These are phyloP conservation scores for Gnathonemus echidnorhynchus DNA, from an alignment of 2,113 vertebrate species.

Conservation along the genomic window DNA sequence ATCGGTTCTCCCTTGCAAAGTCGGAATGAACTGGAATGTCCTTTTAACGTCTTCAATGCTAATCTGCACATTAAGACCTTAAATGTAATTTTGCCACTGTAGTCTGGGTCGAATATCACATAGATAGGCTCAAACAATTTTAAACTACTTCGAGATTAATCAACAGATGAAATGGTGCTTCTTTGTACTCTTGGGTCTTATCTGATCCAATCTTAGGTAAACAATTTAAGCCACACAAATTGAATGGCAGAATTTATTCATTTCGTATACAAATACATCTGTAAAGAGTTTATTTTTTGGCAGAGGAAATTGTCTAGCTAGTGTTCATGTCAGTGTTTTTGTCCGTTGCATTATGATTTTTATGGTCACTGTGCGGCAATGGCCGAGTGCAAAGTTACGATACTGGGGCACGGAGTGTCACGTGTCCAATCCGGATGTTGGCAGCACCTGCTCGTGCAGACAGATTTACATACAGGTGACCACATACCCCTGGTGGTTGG, in stretches of 20 bases:
- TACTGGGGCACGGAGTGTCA: not conserved
- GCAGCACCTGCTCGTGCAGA: conserved; percentile 5
- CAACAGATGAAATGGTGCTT: conserved; percentile 42
- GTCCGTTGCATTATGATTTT: conserved; percentile 24
- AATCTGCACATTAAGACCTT: conserved; percentile 6
- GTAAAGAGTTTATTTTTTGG: conserved; percentile 43
- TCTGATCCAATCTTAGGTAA: conserved; percentile 35
- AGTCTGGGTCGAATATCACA: conserved; percentile 11
- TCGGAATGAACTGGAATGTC: conserved; percentile 4
- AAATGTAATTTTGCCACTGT: conserved; percentile 9
- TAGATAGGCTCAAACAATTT: conserved; percentile 14
- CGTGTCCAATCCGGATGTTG: not conserved
- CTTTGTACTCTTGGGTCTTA: conserved; percentile 35
- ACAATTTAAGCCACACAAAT: conserved; percentile 39
- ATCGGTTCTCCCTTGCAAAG: not conserved
- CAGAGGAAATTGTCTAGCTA: conserved; percentile 1
- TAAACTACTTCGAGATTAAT: conserved; percentile 32
- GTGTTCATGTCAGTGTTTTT: not conserved
- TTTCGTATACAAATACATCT: conserved; percentile 27
- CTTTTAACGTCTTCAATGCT: conserved; percentile 5
- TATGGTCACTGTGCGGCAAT: conserved; percentile 18
- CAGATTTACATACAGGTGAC: conserved; percentile 9
- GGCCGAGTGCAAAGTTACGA: conserved; percentile 13
- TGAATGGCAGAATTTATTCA: conserved; percentile 12
- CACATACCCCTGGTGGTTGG: not conserved